Conservation (phyloP, 2,797 vertebrate genomes). For the Microhierax caerulescens region DNA sequence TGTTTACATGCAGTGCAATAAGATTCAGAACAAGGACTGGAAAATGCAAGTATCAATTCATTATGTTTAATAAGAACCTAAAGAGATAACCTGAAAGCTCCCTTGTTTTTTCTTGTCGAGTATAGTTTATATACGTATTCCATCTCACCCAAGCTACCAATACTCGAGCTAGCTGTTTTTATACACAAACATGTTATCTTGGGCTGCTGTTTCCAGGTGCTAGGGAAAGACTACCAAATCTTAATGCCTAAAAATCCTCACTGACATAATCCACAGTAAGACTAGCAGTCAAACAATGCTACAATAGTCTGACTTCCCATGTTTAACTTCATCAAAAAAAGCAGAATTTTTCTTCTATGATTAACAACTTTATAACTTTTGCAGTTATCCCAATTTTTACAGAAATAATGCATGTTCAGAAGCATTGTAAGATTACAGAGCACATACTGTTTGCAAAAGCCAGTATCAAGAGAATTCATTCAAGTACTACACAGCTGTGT, state of each 20-base stretch:
- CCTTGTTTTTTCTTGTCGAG: neutral
- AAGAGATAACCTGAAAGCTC: neutral
- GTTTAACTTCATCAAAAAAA: neutral
- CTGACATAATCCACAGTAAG: neutral
- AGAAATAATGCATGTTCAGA: neutral
- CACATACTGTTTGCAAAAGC: neutral
- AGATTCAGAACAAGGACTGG: rapidly evolving
- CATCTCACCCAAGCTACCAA: neutral
- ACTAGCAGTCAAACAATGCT: neutral
- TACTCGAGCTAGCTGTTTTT: neutral
- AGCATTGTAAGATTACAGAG: neutral
- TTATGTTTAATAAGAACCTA: neutral
- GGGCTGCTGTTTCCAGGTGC: neutral
- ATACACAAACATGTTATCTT: neutral
- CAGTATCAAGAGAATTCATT: neutral
- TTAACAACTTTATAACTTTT: neutral
- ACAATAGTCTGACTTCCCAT: neutral
- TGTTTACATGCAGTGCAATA: neutral
- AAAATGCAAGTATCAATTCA: neutral
- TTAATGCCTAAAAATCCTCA: neutral
- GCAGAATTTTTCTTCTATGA: neutral
- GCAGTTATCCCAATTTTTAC: neutral
- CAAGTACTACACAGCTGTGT: neutral
- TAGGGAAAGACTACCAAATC: neutral
- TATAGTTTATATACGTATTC: neutral